Evolutionary conservation across 2,888 invertebrate genomes (phyloP).

Genomic region (Mythimna ferrago): DNA sequence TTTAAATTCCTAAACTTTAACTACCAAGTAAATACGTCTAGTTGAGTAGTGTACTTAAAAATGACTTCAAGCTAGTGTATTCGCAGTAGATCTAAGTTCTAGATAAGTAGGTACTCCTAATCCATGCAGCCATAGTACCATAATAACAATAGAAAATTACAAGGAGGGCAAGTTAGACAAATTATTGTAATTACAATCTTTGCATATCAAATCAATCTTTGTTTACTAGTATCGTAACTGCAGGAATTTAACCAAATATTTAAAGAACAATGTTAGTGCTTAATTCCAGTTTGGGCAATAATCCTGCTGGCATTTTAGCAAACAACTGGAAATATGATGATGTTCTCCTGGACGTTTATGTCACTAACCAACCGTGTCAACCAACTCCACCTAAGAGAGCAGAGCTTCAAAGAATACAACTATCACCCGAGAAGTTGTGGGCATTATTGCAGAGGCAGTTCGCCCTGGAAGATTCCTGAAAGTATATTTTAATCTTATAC

Average conservation of each 20-base stretch:
- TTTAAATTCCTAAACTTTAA: not conserved
- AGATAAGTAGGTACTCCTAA: not conserved
- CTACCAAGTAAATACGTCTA: not conserved
- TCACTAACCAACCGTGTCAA: too few species aligned
- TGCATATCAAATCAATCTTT: conserved; percentile 35
- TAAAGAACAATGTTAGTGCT: not conserved
- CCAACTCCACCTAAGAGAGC: too few species aligned
- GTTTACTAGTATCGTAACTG: conserved; percentile 6
- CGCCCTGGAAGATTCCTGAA: not conserved
- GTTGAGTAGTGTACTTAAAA: not conserved
- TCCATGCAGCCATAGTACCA: not conserved
- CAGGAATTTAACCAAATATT: not conserved
- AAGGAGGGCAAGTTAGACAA: conserved; percentile 12
- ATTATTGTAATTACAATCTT: conserved; percentile 33
- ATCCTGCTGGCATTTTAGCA: not conserved
- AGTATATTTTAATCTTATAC: too few species aligned
- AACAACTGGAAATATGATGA: not conserved
- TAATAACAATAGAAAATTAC: conserved; percentile 44
- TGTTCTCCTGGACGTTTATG: not conserved
- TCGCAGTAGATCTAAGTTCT: not conserved
- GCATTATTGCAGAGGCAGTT: not conserved
- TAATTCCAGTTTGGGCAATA: not conserved
- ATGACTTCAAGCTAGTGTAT: conserved; percentile 1
- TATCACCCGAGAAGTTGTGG: too few species aligned
- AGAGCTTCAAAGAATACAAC: too few species aligned